Evolutionary conservation across 2,888 invertebrate genomes (phyloP).

Genomic region (Formica aserva): DNA sequence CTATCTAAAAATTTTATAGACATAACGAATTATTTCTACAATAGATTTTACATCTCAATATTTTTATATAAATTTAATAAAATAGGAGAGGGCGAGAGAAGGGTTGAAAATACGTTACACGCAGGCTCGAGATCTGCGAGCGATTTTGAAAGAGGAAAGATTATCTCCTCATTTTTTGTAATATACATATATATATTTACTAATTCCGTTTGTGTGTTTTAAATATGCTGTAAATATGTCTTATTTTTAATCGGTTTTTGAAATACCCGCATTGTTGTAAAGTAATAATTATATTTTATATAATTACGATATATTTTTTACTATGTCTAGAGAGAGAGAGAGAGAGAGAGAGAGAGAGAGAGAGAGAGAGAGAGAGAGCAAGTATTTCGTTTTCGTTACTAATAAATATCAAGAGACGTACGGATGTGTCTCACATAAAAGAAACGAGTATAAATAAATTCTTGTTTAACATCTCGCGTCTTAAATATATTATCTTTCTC

Average conservation of each 20-base stretch:
- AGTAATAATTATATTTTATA: slow-evolving; percentile 48
- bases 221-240: slow-evolving; percentile 59
- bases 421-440: not conserved
- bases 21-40: not conserved
- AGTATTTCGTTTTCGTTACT: slow-evolving; percentile 33
- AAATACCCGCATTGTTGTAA: slow-evolving; percentile 34
- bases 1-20: not conserved
- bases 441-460: slow-evolving; percentile 28
- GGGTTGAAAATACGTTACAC: not conserved
- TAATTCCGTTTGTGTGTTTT: slow-evolving; percentile 41
- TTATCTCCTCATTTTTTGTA: slow-evolving; percentile 24
- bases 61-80: slow-evolving; percentile 19
- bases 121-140: too few relatives aligned
- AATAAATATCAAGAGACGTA: not conserved
- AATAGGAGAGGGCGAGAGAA: not conserved
- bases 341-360: too few relatives aligned
- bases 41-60: slow-evolving; percentile 1
- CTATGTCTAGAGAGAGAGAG: not conserved
- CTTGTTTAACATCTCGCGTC: slow-evolving; percentile 13
- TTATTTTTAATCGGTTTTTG: slow-evolving; percentile 30
- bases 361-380: not conserved
- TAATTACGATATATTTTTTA: slow-evolving; percentile 31
- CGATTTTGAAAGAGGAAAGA: not conserved
- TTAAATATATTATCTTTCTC: not conserved
- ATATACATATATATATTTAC: slow-evolving; percentile 13